Percentiles rank a stretch among this genome's conserved stretches.
Conservation (phyloP, 64 coral and sea anemone genomes). For the Montipora foliosa region DNA sequence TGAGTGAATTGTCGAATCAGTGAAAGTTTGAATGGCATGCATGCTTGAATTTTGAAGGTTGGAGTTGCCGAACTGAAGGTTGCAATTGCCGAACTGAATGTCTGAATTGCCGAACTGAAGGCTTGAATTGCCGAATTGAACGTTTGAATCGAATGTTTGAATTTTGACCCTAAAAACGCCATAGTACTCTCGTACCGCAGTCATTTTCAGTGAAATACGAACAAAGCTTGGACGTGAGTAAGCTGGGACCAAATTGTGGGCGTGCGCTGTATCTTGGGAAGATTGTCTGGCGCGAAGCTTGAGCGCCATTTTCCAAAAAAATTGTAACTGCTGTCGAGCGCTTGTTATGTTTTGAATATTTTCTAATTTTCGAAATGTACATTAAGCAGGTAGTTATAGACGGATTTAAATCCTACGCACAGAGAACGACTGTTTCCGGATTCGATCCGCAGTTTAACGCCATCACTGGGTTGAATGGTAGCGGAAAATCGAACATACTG, state of each 20-base stretch:
- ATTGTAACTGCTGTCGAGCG: constrained; percentile 22
- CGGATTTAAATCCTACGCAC: constrained; percentile 97
- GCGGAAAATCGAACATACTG: constrained; percentile 98
- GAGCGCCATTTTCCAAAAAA: constrained; percentile 56
- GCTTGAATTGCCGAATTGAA: no score
- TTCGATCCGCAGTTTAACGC: constrained; percentile 99
- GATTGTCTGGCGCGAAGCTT: constrained; percentile 51
- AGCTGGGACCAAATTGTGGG: not conserved
- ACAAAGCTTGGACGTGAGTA: not conserved
- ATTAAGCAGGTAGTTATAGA: constrained; percentile 98
- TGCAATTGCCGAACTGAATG: no score
- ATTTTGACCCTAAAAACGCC: no score
- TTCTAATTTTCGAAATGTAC: constrained; percentile 74
- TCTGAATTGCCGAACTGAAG: no score
- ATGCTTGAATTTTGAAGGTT: no score
- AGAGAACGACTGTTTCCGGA: constrained; percentile 84
- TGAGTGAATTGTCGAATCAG: no score
- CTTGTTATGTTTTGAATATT: not conserved
- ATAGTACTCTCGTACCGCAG: no score
- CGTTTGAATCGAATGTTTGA: no score
- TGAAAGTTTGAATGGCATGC: no score
- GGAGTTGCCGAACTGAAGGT: no score
- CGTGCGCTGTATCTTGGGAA: constrained; percentile 48
- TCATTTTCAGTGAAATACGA: no score
- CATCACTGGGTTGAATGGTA: constrained; percentile 97